Base-by-base conservation (phyloP, 2,888 invertebrate species). In the Microplitis manilae region DNA sequence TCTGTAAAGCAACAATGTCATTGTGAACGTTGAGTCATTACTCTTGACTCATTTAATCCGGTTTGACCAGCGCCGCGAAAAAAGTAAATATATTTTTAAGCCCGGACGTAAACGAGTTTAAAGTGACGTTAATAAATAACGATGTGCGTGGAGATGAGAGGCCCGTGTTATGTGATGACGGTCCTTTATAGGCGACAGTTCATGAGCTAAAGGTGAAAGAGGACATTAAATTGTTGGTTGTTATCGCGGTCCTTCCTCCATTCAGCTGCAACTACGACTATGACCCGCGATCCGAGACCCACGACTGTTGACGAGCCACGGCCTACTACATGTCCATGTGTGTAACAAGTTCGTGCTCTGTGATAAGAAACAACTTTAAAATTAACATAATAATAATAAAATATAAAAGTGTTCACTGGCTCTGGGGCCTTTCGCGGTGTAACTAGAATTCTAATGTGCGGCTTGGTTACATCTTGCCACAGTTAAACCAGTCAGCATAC, bases 401-500 rank as follows among this genome's bases (percentile, higher is more conserved):
- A 60, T 30, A 70, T 60, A 38, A 38, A 60, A 60, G 20, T 2
- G 40, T 9, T n/a, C 30, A 30, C 30, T 30, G 30, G 30, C 30
- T 30, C 30, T 30, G 30, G 38, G 38, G 62, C 50, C 62, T 72
- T 62, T 67, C 73, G 75, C 68, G 60, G 75, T 72, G 81, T 78
- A 81, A 80, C 80, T 81, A 80, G 81, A 81, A 80, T 81, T 81
- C 76, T 80, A 81, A 81, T 80, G 79, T 76, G 79, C 79, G 76
- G 70, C 69, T 65, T 65, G 65, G 65, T 62, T 62, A 73, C 20
- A 50, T 67, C 73, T 20, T 17, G 71, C 67, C 71, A 77, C 78
- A 65, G 76, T 81, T 75, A 80, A 81, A 80, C 80, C 80, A 68
- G 77, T 77, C 79, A 62, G 13, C 71, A 65, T 40, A 73, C 79